Evolutionary conservation across 2,888 invertebrate genomes (phyloP), one percentile per base, ranked within the genome.

Genomic region (Helleia helle): DNA sequence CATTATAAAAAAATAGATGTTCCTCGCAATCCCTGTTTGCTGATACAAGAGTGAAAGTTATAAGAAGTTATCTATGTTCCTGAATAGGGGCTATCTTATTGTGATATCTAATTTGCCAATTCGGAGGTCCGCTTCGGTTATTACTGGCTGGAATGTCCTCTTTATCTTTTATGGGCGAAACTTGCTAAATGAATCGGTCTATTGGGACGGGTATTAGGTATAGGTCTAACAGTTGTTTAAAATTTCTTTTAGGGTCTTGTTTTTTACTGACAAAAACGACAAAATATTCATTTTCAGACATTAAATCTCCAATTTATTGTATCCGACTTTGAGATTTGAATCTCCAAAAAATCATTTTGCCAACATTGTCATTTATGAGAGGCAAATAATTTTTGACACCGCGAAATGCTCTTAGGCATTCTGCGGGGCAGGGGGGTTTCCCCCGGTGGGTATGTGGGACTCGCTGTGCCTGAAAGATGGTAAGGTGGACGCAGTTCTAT

Each of bases 121-220:
- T 76, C 69, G 71, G 63, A 68, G 70, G 67, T 68, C 55, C 65
- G 71, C 67, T 75, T 76, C 74, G 67, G 70, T 73, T 77, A 80
- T 80, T 81, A 77, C 79, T 79, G 73, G 71, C 65, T 63, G 69
- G 83, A 83, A 81, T 77, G 79, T 71, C 69, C 71, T 75, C 80
- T 77, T 79, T 81, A 81, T 79, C 80, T 83, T 83, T 84, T 83
- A 83, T 76, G 79, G 73, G 61, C 48, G 53, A 58, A 80, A 83
- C 72, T 83, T 83, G 59, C 50, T 68, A 61, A 80, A 77, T 71
- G 71, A 71, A 44, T 36, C 39, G 38, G 43, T 58, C 58, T 66
- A 62, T 50, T 49, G 72, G 71, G 76, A 70, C 70, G 74, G 71
- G 80, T 73, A 67, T 72, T 70, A 64, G n/a, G 70, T 18, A 11